Conservation (phyloP, 2,888 invertebrate genomes). For the Drosophila peninsularis region DNA sequence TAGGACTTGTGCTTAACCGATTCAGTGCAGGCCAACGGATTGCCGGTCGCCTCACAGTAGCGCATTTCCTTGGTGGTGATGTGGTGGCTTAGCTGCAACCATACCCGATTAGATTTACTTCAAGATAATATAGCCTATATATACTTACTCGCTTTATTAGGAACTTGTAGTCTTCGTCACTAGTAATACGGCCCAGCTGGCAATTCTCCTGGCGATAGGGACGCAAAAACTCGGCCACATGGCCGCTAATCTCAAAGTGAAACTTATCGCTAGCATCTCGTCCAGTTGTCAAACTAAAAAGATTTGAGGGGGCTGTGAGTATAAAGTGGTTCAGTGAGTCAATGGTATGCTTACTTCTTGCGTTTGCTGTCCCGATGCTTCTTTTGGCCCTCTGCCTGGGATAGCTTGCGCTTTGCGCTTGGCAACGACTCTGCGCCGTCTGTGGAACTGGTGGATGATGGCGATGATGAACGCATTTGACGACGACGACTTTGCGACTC, state of each 20-base stretch:
- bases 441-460: not conserved
- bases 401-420: conserved; percentile 51
- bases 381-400: conserved; percentile 26
- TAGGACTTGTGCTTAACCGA: conserved; percentile 95
- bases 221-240: conserved; percentile 65
- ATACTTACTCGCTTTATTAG: conserved; percentile 59
- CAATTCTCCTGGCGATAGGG: conserved; percentile 95
- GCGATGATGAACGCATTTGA: conserved; percentile 2
- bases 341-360: conserved; percentile 19
- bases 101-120: not conserved
- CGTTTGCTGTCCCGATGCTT: conserved; percentile 49
- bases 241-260: conserved; percentile 65
- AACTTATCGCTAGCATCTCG: conserved; percentile 60
- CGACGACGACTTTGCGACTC: conserved; percentile 15
- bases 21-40: conserved; percentile 60
- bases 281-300: conserved; percentile 31
- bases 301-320: not conserved
- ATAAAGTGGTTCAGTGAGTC: not conserved
- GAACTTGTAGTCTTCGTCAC: conserved; percentile 90
- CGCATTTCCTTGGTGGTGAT: conserved; percentile 69
- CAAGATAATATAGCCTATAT: not conserved
- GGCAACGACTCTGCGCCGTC: conserved; percentile 11
- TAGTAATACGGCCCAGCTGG: conserved; percentile 92
- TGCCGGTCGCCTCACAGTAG: conserved; percentile 62
- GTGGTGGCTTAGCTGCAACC: conserved; percentile 58